Evolutionary conservation across 2,797 vertebrate species (phyloP), one percentile per base, ranked within the genome.

Genomic region (Diplodus sargus): DNA sequence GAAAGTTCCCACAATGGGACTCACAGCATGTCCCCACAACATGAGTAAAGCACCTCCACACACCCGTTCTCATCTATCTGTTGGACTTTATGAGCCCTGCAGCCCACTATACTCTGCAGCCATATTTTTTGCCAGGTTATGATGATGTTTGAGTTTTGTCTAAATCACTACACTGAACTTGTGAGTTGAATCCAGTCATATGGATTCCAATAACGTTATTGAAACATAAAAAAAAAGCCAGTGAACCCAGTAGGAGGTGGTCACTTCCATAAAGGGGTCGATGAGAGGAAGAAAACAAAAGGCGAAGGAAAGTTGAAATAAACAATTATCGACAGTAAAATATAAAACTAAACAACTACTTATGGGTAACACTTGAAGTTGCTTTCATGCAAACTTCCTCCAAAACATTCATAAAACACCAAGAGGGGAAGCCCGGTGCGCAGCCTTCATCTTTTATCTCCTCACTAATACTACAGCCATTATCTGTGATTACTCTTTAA

Each of bases 381-480:
- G 10, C 28, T 47, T 10, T 20, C 34, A 17, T 4, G 14, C 23
- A 20, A 28, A 48, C 12, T 34, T 34, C 48, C 15, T 61, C 5
- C 22, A 28, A 51, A 47, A 70, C 53, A 61, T 53, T 3, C 64
- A 56, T 28, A 78, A 16, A 66, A 54, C 58, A 45, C 0, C 10
- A 18, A 17, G 60, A 51, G 9, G 9, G 20, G 12, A 61, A 52
- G 23, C 23, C 34, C 53, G 48, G 15, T 23, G n/a, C 25, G 23
- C 61, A 45, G n/a, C 0, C 53, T 43, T 67, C 2, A 30, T 3
- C 15, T 34, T 48, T 53, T 49, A 65, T 68, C 1, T 0, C 17
- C 17, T 65, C 68, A 69, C 23, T 51, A 81, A 87, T 83, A 82
- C 73, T 86, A 76, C 76, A 85, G 52, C 76, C 65, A 5, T 59